phyloP scores from a whole-genome alignment of 2,888 invertebrate species.

The Mayetiola destructor region DNA sequence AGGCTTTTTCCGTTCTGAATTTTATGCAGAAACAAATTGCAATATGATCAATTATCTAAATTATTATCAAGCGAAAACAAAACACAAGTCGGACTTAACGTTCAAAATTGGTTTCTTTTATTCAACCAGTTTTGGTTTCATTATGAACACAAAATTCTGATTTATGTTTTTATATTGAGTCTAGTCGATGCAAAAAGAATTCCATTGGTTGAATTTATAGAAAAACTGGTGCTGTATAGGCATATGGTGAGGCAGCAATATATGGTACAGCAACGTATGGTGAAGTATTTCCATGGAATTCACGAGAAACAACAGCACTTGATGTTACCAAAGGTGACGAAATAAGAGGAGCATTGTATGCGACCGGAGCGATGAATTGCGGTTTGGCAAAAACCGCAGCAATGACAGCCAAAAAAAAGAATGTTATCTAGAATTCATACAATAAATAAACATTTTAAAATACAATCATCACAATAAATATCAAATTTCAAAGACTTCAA shows the following conservation, averaged over 20 bases:
- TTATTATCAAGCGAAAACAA: no score
- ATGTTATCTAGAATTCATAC: not conserved
- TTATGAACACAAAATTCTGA: not conserved
- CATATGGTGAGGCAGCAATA: constrained; percentile 18
- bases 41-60: no score
- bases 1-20: no score
- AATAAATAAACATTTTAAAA: not conserved
- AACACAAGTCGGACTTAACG: no score
- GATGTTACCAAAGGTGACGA: constrained; percentile 37
- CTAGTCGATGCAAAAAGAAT: no score
- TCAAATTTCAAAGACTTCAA: no score
- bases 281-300: constrained; percentile 41
- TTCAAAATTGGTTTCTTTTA: no score
- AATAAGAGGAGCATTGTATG: no score
- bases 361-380: constrained; percentile 31
- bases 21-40: no score
- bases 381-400: constrained; percentile 20
- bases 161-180: not conserved
- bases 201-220: no score
- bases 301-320: constrained; percentile 41
- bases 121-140: not conserved
- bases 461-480: not conserved
- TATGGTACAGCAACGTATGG: constrained; percentile 29
- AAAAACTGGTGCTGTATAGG: constrained; percentile 17
- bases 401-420: not conserved